phyloP scores from a whole-genome alignment of 1,140 invertebrate genomes.

The Neodiprion pinetum region DNA sequence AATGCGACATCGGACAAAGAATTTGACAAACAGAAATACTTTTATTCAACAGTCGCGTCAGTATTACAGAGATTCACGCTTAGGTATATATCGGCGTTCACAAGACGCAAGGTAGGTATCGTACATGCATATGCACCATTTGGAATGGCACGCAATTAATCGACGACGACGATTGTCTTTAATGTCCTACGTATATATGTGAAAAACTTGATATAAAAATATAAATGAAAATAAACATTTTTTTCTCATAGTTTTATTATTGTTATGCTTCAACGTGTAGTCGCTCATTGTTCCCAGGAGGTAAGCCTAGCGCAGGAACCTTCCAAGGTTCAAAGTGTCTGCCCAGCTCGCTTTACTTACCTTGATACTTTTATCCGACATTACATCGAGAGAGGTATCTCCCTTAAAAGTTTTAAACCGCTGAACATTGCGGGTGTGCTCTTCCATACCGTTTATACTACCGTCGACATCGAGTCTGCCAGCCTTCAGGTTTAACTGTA shows the following conservation, averaged over 20 bases:
- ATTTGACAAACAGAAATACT: not conserved
- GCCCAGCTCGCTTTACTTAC: constrained; percentile 28
- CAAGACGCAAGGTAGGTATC: too few relatives aligned
- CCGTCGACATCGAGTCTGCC: constrained; percentile 22
- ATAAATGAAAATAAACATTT: not conserved
- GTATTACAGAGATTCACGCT: not conserved
- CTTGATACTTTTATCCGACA: constrained; percentile 22
- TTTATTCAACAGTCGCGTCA: not conserved
- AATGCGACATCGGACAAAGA: not conserved
- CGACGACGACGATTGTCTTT: too few relatives aligned
- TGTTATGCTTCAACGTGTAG: too few relatives aligned
- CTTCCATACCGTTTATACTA: constrained; percentile 13
- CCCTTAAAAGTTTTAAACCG: constrained; percentile 11
- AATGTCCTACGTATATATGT: too few relatives aligned
- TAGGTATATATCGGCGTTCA: too few relatives aligned
- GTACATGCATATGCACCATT: too few relatives aligned
- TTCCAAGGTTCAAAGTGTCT: constrained; percentile 26
- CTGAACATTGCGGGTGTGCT: constrained; percentile 11
- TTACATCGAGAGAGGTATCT: constrained; percentile 15
- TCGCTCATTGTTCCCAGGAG: not conserved
- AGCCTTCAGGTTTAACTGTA: constrained; percentile 21
- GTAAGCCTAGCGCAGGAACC: constrained; percentile 12
- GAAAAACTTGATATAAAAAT: not conserved
- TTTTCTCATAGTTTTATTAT: too few relatives aligned
- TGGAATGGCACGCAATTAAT: too few relatives aligned